These are phyloP conservation scores for Fulmarus glacialis DNA, from an alignment of 2,113 vertebrate genomes.

Conservation along the genomic window DNA sequence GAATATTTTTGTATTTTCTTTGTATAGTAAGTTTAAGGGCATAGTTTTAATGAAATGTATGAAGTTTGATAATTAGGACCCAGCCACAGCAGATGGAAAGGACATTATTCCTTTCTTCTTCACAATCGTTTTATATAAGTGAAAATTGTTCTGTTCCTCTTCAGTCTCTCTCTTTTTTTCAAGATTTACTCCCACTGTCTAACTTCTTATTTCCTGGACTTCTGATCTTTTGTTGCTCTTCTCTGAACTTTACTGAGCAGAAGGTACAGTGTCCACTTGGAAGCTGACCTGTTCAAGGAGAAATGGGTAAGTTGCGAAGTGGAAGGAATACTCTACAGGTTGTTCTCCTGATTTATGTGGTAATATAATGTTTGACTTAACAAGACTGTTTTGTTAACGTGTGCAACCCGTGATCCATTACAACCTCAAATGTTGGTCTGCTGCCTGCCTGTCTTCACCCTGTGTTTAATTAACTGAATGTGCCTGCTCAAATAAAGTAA, in stretches of 20 bases:
- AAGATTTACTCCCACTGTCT: background rate
- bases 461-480: background rate
- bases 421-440: background rate
- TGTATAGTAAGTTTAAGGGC: background rate
- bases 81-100: background rate
- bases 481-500: background rate
- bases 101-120: background rate
- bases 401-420: background rate
- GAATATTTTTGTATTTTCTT: background rate
- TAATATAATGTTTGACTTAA: background rate
- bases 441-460: background rate
- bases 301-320: background rate
- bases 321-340: background rate
- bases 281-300: background rate
- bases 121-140: background rate
- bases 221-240: background rate
- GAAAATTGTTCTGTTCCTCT: background rate
- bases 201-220: background rate
- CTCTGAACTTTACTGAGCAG: background rate
- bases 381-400: background rate
- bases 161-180: background rate
- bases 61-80: background rate
- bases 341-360: background rate
- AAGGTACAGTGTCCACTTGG: background rate
- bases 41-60: background rate